Conservation (phyloP, 2,797 vertebrate species). For the Furcifer pardalis region DNA sequence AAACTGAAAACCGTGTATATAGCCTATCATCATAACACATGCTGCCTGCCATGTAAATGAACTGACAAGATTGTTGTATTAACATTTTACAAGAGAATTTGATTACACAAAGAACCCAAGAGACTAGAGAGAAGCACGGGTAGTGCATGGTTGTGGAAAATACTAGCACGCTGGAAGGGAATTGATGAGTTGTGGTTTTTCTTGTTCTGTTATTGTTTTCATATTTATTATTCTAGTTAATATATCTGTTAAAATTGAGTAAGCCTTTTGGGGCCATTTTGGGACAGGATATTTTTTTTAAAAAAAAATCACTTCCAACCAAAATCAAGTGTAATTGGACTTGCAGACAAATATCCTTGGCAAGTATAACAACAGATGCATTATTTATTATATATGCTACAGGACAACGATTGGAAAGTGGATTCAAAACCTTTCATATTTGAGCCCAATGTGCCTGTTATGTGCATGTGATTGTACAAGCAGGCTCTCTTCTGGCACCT, state of each 20-base stretch:
- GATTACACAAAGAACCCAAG: neutral
- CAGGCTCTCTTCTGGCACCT: too few relatives aligned
- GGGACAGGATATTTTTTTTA: neutral
- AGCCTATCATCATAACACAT: neutral
- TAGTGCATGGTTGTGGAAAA: slow-evolving; percentile 22
- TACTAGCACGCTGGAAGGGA: neutral
- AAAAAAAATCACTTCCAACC: neutral
- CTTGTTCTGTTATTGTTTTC: neutral
- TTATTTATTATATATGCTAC: slow-evolving; percentile 21
- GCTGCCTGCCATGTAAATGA: slow-evolving; percentile 12
- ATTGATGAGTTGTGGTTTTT: neutral
- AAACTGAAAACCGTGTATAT: neutral
- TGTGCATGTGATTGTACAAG: too few relatives aligned
- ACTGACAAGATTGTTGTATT: neutral
- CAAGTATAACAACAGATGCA: neutral
- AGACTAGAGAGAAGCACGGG: neutral
- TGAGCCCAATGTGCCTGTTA: too few relatives aligned
- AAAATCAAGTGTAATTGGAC: slow-evolving; percentile 26
- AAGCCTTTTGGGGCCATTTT: slow-evolving; percentile 7
- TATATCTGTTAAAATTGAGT: slow-evolving; percentile 18
- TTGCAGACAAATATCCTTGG: neutral
- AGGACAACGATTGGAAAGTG: neutral
- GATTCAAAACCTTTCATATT: neutral
- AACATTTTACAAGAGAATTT: slow-evolving; percentile 33
- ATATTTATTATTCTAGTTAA: slow-evolving; percentile 35